These are phyloP conservation scores for Pogonomyrmex barbatus DNA, from an alignment of 1,140 invertebrate genomes.

Conservation along the genomic window DNA sequence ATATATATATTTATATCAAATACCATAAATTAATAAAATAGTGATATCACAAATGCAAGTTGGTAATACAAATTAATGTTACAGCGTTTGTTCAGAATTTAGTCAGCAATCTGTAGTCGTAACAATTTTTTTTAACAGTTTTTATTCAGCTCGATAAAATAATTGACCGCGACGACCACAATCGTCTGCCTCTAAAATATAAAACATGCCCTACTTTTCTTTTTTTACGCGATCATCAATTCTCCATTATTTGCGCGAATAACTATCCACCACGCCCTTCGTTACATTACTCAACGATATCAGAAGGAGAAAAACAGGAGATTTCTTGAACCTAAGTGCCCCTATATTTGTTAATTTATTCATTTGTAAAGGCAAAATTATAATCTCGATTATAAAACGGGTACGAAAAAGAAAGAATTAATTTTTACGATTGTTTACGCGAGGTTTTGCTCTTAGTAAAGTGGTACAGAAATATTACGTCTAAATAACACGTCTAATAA, in stretches of 20 bases:
- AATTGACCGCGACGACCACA: background rate
- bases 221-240: slow-evolving; percentile 23
- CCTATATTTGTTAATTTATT: background rate
- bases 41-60: background rate
- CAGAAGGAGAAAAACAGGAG: too few species aligned
- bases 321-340: background rate
- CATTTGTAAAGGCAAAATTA: background rate
- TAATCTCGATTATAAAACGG: background rate
- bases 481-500: background rate
- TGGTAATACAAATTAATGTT: background rate
- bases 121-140: slow-evolving; percentile 21
- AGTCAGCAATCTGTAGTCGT: background rate
- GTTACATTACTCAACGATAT: slow-evolving; percentile 33
- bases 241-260: slow-evolving; percentile 37
- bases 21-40: background rate
- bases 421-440: background rate
- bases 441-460: background rate
- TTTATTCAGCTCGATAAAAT: slow-evolving; percentile 6
- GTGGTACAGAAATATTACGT: background rate
- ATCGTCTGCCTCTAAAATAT: slow-evolving; percentile 31
- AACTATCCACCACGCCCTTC: slow-evolving; percentile 11
- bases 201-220: background rate
- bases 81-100: background rate
- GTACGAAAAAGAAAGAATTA: slow-evolving; percentile 3
- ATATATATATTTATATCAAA: background rate